Percentiles rank a stretch among this genome's conserved stretches.
Evolutionary conservation across 1,140 invertebrate genomes (phyloP).

Genomic region (Conus ventricosus): DNA sequence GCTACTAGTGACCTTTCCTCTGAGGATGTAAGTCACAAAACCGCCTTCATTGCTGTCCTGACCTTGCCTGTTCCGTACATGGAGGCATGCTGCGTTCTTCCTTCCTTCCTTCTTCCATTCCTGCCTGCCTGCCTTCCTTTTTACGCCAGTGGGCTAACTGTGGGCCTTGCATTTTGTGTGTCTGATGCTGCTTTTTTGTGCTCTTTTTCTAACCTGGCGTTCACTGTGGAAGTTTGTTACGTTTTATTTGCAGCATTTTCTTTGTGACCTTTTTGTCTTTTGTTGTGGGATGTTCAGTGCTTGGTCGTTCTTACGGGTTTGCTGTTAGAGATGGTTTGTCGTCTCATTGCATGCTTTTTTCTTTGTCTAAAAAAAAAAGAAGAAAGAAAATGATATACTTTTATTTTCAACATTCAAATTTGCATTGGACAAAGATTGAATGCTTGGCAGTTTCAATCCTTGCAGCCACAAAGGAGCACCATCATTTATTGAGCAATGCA

Average conservation of each 20-base stretch:
- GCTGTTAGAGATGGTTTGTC: background rate
- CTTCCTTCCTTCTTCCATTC: background rate
- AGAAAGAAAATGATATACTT: too few species aligned
- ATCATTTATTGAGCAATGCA: background rate
- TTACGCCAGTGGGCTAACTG: too few species aligned
- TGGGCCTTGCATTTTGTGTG: too few species aligned
- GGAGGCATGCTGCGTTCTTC: background rate
- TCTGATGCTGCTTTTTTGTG: background rate
- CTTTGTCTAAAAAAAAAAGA: background rate
- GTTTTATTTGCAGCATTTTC: background rate
- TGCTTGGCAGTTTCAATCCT: too few species aligned
- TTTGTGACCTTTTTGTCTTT: too few species aligned
- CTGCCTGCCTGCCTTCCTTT: background rate
- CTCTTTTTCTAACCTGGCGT: background rate
- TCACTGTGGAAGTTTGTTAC: background rate
- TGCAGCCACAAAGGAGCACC: background rate
- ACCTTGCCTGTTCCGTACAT: background rate
- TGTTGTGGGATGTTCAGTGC: background rate
- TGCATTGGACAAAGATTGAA: too few species aligned
- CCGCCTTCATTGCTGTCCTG: background rate
- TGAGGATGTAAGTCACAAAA: slow-evolving; percentile 52
- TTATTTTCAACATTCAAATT: too few species aligned
- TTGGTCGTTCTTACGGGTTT: background rate
- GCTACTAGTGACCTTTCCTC: slow-evolving; percentile 53
- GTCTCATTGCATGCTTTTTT: background rate